A percentile compares a stretch with the other conserved stretches of the same genome.
phyloP scores from a whole-genome alignment of 2,113 vertebrate genomes.

The Fulmarus glacialis region DNA sequence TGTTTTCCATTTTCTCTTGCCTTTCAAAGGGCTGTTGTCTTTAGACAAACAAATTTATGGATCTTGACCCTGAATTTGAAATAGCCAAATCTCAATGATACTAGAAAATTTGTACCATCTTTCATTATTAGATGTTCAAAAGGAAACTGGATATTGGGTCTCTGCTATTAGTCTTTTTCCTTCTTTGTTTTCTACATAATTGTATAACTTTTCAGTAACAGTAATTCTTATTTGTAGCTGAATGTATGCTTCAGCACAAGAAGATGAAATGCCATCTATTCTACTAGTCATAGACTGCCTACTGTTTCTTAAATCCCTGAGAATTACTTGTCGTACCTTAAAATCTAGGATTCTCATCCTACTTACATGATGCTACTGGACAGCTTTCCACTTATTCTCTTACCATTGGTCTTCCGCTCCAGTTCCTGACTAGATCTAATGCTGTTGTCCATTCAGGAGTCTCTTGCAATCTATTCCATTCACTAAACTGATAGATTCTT shows the following conservation, averaged over 20 bases:
- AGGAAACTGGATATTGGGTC: background rate
- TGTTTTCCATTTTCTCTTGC: background rate
- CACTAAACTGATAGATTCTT: background rate
- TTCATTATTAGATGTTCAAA: background rate
- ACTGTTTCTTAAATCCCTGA: background rate
- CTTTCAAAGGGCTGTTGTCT: background rate
- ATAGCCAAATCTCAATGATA: background rate
- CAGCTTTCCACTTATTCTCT: conserved; percentile 26
- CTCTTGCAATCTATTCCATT: background rate
- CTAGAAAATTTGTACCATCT: background rate
- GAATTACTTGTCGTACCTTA: background rate
- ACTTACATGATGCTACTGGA: background rate
- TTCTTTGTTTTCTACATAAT: background rate
- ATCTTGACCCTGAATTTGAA: background rate
- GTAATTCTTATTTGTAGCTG: background rate
- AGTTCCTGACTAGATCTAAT: conserved; percentile 35
- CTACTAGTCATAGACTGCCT: background rate
- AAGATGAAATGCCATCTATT: background rate
- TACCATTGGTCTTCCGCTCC: conserved; percentile 38
- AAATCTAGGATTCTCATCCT: background rate
- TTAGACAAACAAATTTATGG: background rate
- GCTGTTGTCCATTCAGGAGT: background rate
- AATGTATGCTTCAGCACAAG: background rate
- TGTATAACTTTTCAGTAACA: background rate
- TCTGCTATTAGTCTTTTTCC: background rate